Conservation (phyloP, 1,140 invertebrate species). For the Drosophila tsacasi region DNA sequence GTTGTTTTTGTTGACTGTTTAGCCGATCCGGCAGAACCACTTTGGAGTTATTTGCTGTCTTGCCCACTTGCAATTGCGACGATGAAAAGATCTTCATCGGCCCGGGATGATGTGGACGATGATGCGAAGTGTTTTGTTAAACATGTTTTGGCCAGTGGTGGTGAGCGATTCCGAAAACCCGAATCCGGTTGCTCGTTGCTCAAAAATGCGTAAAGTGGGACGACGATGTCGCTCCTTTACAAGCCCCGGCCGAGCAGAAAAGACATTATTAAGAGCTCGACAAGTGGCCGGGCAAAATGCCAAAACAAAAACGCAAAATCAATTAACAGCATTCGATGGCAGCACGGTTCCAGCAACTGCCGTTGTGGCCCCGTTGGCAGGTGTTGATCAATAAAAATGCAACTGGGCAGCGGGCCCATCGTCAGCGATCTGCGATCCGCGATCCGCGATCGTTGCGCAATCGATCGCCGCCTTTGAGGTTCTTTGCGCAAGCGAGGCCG, state of each 20-base stretch:
- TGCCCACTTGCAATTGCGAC: constrained; percentile 62
- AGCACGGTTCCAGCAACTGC: constrained; percentile 32
- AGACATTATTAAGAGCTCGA: constrained; percentile 71
- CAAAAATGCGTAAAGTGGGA: constrained; percentile 80
- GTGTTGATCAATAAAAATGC: constrained; percentile 80
- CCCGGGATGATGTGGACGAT: constrained; percentile 51
- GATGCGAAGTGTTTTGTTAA: constrained; percentile 70
- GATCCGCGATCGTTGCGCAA: constrained; percentile 51
- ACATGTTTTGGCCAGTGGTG: constrained; percentile 62
- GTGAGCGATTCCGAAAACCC: constrained; percentile 31
- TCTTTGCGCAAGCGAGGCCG: constrained; percentile 62
- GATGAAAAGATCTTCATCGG: constrained; percentile 51
- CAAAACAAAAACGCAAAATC: constrained; percentile 77
- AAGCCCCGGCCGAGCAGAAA: constrained; percentile 36
- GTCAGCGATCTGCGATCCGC: background rate
- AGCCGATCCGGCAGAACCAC: constrained; percentile 63
- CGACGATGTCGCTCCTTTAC: constrained; percentile 80
- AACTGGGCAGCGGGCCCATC: constrained; percentile 59
- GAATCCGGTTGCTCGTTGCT: constrained; percentile 79
- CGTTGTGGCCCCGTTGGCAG: constrained; percentile 68
- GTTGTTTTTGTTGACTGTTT: constrained; percentile 46
- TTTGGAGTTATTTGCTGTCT: constrained; percentile 52
- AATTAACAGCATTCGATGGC: constrained; percentile 66
- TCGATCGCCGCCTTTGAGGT: constrained; percentile 26
- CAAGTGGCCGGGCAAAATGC: constrained; percentile 77